Conservation (phyloP, 1,140 invertebrate genomes). For the Aphis gossypii region DNA sequence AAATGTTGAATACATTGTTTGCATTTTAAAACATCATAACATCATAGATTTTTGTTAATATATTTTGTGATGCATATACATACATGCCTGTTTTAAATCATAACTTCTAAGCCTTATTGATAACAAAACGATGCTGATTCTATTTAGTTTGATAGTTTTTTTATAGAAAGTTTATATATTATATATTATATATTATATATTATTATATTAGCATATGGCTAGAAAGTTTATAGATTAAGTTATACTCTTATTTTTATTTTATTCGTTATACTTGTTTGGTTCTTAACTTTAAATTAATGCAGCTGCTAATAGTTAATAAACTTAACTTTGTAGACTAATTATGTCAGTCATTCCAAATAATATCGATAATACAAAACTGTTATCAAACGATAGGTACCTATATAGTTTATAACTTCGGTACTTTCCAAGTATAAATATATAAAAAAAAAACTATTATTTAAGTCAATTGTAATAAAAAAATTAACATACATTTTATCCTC, state of each 20-base stretch:
- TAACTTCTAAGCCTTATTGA: not conserved
- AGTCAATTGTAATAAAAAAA: not conserved
- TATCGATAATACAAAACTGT: no score
- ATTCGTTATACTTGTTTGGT: not conserved
- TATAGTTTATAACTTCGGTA: no score
- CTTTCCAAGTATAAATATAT: no score
- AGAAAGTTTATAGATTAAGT: not conserved
- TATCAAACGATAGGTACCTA: no score
- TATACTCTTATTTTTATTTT: not conserved
- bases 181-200: no score
- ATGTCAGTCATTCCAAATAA: not conserved
- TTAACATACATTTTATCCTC: conserved; percentile 61
- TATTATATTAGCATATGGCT: no score
- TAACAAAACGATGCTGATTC: not conserved
- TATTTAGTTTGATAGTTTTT: not conserved
- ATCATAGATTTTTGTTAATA: no score
- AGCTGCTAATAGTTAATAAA: not conserved
- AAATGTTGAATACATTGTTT: no score
- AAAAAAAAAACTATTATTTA: not conserved
- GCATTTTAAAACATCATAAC: no score
- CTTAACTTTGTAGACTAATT: not conserved
- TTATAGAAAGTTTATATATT: not conserved
- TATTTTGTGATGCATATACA: no score
- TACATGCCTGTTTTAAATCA: no score
- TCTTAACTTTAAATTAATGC: not conserved